Conservation (phyloP, 2,888 invertebrate species). For the Sympetrum striolatum region DNA sequence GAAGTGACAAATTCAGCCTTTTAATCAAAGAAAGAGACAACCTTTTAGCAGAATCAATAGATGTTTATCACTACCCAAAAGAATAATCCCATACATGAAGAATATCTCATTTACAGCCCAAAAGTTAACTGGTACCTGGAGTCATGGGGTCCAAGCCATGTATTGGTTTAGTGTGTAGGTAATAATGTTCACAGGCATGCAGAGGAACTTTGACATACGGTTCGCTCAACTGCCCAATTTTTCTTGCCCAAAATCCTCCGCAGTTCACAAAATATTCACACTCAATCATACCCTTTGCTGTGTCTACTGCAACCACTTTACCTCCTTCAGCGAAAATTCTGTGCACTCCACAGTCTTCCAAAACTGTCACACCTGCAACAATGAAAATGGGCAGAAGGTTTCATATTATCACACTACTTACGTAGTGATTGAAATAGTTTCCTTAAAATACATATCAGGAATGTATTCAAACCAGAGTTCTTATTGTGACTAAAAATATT, state of each 20-base stretch:
- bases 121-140: conserved; percentile 68
- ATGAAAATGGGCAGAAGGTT: conserved; percentile 15
- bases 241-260: conserved; percentile 93
- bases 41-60: conserved; percentile 18
- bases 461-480: too few species aligned
- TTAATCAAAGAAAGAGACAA: conserved; percentile 43
- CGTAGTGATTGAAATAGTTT: background rate
- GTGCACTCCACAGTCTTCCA: conserved; percentile 79
- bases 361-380: conserved; percentile 73
- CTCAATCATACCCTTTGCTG: conserved; percentile 75
- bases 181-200: conserved; percentile 93
- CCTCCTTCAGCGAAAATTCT: conserved; percentile 72
- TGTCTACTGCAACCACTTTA: conserved; percentile 77
- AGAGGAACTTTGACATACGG: conserved; percentile 88
- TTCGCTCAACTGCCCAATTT: conserved; percentile 83
- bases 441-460: background rate
- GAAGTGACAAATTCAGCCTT: conserved; percentile 49
- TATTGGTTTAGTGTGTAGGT: conserved; percentile 85
- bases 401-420: background rate
- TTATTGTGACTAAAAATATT: too few species aligned
- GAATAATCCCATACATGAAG: background rate
- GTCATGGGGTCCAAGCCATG: conserved; percentile 78
- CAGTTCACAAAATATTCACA: conserved; percentile 96
- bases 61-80: background rate
- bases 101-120: background rate